These are phyloP conservation scores for Podarcis siculus DNA, from an alignment of 2,797 vertebrate genomes.

Conservation along the genomic window DNA sequence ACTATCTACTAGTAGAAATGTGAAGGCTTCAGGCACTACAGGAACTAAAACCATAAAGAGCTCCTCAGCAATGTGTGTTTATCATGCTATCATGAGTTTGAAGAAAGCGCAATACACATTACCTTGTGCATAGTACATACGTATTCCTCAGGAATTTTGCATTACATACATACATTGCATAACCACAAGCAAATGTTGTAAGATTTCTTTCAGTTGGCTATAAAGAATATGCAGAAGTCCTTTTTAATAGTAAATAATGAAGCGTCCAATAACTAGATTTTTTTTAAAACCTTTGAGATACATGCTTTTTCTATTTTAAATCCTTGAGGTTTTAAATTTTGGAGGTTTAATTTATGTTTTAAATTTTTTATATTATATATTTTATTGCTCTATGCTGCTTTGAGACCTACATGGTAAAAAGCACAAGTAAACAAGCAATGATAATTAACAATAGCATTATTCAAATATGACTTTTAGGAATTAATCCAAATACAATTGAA, in stretches of 20 bases:
- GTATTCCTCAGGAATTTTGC: background rate
- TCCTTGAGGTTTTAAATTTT: no score
- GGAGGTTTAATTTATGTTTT: no score
- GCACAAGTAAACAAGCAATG: no score
- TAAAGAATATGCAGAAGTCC: background rate
- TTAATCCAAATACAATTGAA: background rate
- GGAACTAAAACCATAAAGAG: background rate
- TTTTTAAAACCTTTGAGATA: background rate
- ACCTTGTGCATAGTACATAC: background rate
- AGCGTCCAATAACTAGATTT: constrained; percentile 8
- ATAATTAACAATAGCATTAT: background rate
- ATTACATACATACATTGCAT: rapidly evolving
- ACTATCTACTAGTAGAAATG: background rate
- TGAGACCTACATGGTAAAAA: no score
- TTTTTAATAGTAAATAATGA: background rate
- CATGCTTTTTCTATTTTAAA: no score
- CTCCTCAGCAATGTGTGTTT: background rate
- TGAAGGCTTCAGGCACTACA: background rate
- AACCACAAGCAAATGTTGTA: background rate
- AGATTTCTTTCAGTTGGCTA: constrained; percentile 17
- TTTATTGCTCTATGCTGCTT: no score
- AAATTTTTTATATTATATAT: no score
- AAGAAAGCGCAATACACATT: background rate
- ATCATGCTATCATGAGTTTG: constrained; percentile 3
- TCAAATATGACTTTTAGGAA: background rate